A percentile compares a stretch with the other conserved stretches of the same genome.
phyloP scores from a whole-genome alignment of 2,797 vertebrate species.

The Odontamblyopus rebecca region DNA sequence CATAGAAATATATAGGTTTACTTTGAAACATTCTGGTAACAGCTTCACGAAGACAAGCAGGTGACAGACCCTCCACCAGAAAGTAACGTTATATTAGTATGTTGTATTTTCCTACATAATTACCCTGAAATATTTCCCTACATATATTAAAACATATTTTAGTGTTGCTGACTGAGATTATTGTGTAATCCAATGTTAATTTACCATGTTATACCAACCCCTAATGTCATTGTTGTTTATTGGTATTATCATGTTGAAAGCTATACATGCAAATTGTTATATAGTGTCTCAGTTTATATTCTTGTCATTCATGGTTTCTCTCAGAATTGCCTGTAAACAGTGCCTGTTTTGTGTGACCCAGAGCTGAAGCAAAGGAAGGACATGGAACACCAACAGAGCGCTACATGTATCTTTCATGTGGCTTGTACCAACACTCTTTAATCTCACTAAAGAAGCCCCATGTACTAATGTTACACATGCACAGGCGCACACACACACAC shows the following conservation, averaged over 20 bases:
- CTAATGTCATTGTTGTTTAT: background rate
- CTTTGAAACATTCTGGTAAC: no score
- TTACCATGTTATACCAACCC: background rate
- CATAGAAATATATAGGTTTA: no score
- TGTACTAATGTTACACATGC: conserved; percentile 10
- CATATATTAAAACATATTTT: no score
- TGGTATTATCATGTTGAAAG: background rate
- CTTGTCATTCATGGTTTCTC: background rate
- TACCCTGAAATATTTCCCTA: no score
- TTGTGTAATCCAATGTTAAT: no score
- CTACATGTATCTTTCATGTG: conserved; percentile 31
- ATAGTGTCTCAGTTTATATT: background rate
- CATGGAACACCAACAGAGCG: conserved; percentile 36
- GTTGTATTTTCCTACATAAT: no score
- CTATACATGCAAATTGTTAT: background rate
- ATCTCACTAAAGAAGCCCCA: conserved; percentile 39
- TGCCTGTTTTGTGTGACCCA: conserved; percentile 35
- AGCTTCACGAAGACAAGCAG: no score
- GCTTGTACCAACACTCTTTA: conserved; percentile 21
- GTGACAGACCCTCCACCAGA: no score
- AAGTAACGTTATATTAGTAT: no score
- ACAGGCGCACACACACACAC: background rate
- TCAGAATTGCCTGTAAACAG: conserved; percentile 16
- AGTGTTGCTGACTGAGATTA: background rate
- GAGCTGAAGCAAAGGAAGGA: conserved; percentile 28